These are phyloP conservation scores for Gila orcuttii DNA, from an alignment of 2,113 vertebrate genomes.

Conservation along the genomic window DNA sequence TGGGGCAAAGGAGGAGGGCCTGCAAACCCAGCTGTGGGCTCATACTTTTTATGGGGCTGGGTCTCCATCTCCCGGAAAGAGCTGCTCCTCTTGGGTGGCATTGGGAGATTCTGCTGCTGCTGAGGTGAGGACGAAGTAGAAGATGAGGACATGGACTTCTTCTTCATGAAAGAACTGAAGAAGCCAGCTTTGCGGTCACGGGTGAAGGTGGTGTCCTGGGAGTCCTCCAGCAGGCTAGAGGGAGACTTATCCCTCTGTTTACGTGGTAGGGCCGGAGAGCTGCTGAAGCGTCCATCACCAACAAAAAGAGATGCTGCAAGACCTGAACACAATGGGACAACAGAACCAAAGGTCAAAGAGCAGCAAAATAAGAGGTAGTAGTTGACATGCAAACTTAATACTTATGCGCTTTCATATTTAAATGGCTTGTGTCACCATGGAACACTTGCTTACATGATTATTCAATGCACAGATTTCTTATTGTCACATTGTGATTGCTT, in stretches of 20 bases:
- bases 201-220: conserved; percentile 92
- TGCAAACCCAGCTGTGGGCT: conserved; percentile 85
- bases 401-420: background rate
- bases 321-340: conserved; percentile 74
- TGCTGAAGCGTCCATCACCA: conserved; percentile 71
- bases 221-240: conserved; percentile 88
- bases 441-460: background rate
- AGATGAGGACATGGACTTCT: conserved; percentile 79
- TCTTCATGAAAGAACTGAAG: conserved; percentile 99
- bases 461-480: background rate
- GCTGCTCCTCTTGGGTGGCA: conserved; percentile 94
- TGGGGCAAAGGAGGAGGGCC: conserved; percentile 83
- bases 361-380: background rate
- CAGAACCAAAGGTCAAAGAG: conserved; percentile 45
- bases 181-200: conserved; percentile 95
- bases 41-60: conserved; percentile 95
- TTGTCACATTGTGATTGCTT: background rate
- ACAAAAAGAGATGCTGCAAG: conserved; percentile 74
- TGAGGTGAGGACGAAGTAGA: conserved; percentile 67
- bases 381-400: background rate
- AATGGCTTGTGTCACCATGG: background rate
- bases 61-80: conserved; percentile 98
- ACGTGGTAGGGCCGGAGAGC: conserved; percentile 92
- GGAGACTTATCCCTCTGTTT: conserved; percentile 97
- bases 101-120: conserved; percentile 84